Evolutionary conservation across 2,113 vertebrate species (phyloP).

Genomic region (Cyprinodon brontotheroides): DNA sequence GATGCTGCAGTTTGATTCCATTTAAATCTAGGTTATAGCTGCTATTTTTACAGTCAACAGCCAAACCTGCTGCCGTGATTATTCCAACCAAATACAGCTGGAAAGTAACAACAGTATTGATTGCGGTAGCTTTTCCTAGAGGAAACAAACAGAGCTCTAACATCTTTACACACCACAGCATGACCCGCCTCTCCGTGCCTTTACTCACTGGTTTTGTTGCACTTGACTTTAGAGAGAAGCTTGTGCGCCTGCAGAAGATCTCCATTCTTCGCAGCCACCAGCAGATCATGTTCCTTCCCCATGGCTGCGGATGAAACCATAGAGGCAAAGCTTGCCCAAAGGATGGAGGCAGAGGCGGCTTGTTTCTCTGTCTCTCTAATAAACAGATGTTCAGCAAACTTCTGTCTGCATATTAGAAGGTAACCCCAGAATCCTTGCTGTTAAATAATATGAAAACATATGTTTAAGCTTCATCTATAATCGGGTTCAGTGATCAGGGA

Average conservation of each 20-base stretch:
- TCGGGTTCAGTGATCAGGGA: conserved; percentile 4
- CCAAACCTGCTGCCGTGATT: conserved; percentile 36
- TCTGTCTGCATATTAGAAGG: conserved; percentile 10
- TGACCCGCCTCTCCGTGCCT: neutral
- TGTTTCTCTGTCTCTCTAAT: conserved; percentile 2
- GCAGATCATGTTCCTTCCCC: conserved; percentile 81
- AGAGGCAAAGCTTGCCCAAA: conserved; percentile 2
- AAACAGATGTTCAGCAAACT: conserved; percentile 17
- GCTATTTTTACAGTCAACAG: neutral
- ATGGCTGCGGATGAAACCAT: conserved; percentile 54
- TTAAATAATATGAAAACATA: neutral
- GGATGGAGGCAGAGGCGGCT: neutral
- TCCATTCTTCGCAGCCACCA: conserved; percentile 79
- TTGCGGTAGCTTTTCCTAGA: neutral
- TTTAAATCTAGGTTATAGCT: conserved; percentile 37
- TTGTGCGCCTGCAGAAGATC: conserved; percentile 76
- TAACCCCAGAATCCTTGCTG: conserved; percentile 26
- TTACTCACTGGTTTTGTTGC: conserved; percentile 79
- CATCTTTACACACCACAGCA: neutral
- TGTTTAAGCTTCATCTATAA: neutral
- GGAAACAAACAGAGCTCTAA: conserved; percentile 14
- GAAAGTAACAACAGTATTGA: neutral
- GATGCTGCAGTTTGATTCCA: conserved; percentile 51
- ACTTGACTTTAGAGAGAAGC: conserved; percentile 79
- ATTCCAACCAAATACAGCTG: conserved; percentile 14